Evolutionary conservation across 2,888 invertebrate genomes (phyloP).

Genomic region (Adineta ricciae): DNA sequence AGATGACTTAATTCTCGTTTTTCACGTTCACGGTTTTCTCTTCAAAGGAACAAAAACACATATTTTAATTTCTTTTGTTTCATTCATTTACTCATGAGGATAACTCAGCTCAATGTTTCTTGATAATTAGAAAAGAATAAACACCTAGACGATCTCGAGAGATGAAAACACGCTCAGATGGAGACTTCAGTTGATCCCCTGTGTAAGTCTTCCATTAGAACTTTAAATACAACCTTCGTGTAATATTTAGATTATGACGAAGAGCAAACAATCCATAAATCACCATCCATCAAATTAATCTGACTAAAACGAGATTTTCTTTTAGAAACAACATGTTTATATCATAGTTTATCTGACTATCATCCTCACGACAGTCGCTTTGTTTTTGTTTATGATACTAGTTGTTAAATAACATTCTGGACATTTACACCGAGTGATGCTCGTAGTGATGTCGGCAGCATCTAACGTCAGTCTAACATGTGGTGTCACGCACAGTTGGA

Average conservation of each 20-base stretch:
- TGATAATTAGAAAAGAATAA: not conserved
- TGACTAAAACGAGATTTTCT: not conserved
- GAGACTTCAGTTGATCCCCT: not conserved
- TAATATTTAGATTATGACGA: not conserved
- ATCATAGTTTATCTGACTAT: too few species aligned
- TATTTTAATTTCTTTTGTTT: too few species aligned
- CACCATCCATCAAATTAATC: not conserved
- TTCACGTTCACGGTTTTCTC: slow-evolving; percentile 20
- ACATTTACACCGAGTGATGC: not conserved
- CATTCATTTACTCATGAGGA: not conserved
- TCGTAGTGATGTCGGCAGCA: not conserved
- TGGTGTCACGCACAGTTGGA: slow-evolving; percentile 1
- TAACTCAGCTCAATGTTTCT: not conserved
- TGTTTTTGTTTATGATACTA: not conserved
- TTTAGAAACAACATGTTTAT: too few species aligned
- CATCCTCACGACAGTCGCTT: too few species aligned
- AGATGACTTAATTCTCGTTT: slow-evolving; percentile 37
- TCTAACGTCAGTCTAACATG: not conserved
- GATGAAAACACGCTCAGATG: not conserved
- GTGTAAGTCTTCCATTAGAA: not conserved
- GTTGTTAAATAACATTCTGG: not conserved
- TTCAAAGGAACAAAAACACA: not conserved
- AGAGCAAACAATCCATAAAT: not conserved
- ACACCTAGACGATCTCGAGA: not conserved
- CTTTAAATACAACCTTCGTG: not conserved